phyloP scores from a whole-genome alignment of 2,113 vertebrate genomes.

The Pelecanus crispus region DNA sequence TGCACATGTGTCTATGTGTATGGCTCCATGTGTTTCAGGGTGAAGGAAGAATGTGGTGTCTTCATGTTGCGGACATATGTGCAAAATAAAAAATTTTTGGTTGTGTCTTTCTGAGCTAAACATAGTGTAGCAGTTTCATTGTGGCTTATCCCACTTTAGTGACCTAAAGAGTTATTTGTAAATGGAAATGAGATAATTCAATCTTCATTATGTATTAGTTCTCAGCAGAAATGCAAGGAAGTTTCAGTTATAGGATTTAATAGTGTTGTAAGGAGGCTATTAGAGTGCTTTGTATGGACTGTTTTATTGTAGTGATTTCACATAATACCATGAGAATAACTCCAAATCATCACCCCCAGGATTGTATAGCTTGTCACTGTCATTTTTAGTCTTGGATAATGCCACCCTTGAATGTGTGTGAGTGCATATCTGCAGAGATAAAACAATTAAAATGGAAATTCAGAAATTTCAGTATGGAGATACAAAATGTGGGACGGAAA shows the following conservation, averaged over 20 bases:
- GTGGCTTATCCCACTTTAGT: neutral
- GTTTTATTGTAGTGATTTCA: constrained; percentile 29
- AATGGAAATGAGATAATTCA: constrained; percentile 40
- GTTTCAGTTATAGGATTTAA: neutral
- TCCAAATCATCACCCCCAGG: neutral
- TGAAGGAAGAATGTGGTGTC: neutral
- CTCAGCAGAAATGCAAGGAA: constrained; percentile 30
- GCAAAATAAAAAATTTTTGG: neutral
- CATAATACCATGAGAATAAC: neutral
- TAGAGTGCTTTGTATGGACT: neutral
- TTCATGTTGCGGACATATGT: neutral
- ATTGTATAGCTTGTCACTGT: neutral
- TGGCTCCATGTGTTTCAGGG: neutral
- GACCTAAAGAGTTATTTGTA: constrained; percentile 25
- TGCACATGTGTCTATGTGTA: rapidly evolving
- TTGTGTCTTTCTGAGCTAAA: neutral
- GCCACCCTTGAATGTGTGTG: neutral
- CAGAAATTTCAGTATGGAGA: neutral
- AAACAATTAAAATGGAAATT: constrained; percentile 22
- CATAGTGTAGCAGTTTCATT: neutral
- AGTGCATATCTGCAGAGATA: neutral
- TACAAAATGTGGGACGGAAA: neutral
- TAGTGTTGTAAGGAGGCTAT: constrained; percentile 2
- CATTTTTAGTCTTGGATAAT: neutral
- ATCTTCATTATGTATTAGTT: constrained; percentile 40